phyloP scores from a whole-genome alignment of 1,140 invertebrate genomes.

The Medauroidea extradentata region DNA sequence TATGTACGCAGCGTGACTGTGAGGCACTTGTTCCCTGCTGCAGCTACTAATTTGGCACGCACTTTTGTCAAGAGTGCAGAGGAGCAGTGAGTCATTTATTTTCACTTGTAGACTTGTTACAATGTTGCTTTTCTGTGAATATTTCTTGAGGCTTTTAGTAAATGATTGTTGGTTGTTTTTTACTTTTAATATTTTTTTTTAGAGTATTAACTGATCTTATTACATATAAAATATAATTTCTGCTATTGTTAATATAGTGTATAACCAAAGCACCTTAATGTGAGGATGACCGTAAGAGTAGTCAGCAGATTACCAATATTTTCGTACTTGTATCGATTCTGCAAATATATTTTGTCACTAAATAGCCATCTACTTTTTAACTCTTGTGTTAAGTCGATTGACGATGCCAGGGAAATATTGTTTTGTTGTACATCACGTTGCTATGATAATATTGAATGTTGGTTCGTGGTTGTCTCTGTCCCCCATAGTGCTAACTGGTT shows the following conservation, averaged over 20 bases:
- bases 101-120: neutral
- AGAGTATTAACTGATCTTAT: neutral
- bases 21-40: slow-evolving; percentile 76
- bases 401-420: no score
- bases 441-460: no score
- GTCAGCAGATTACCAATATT: no score
- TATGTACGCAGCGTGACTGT: slow-evolving; percentile 77
- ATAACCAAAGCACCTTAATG: no score
- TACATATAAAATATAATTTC: neutral
- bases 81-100: slow-evolving; percentile 32
- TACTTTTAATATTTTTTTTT: neutral
- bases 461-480: no score
- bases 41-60: slow-evolving; percentile 68
- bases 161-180: neutral
- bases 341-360: no score
- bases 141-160: neutral
- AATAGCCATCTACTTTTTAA: no score
- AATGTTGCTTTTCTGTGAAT: neutral
- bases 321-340: no score
- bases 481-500: no score
- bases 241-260: neutral
- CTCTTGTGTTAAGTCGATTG: no score
- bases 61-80: slow-evolving; percentile 52
- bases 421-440: no score
- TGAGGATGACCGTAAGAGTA: no score